Conservation (phyloP, 2,797 vertebrate genomes). For the Xenentodon cancila region DNA sequence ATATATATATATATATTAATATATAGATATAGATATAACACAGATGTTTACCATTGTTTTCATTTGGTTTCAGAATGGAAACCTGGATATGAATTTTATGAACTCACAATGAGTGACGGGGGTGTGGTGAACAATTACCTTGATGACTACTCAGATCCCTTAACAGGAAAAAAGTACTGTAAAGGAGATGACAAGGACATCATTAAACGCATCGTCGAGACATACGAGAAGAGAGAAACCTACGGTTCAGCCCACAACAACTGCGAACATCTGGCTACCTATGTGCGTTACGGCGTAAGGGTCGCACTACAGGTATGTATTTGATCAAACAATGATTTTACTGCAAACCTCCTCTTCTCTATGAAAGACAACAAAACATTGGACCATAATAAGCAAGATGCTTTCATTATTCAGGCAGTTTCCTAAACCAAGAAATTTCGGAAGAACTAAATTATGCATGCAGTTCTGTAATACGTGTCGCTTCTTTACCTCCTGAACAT, state of each 20-base stretch:
- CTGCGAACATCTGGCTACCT: conserved; percentile 43
- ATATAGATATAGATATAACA: too few relatives aligned
- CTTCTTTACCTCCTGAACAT: too few relatives aligned
- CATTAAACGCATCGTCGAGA: not conserved
- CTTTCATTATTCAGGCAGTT: too few relatives aligned
- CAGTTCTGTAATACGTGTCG: too few relatives aligned
- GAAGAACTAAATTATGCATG: too few relatives aligned
- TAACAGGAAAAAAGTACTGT: not conserved
- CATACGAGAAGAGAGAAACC: not conserved
- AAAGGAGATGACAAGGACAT: conserved; percentile 4
- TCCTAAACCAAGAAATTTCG: too few relatives aligned
- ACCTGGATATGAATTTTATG: conserved; percentile 2
- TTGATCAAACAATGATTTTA: not conserved
- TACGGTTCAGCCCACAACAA: conserved; percentile 5
- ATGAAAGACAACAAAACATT: too few relatives aligned
- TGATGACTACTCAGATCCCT: not conserved
- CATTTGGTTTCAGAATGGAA: conserved; percentile 2
- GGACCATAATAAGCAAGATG: too few relatives aligned
- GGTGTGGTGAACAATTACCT: conserved; percentile 19
- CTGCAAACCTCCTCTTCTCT: too few relatives aligned
- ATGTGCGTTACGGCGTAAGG: conserved; percentile 7
- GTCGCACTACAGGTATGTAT: conserved; percentile 16
- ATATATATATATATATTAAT: not conserved
- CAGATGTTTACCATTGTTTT: not conserved
- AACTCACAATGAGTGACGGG: not conserved